Conservation (phyloP, 2,113 vertebrate genomes). For the Saccopteryx bilineata region DNA sequence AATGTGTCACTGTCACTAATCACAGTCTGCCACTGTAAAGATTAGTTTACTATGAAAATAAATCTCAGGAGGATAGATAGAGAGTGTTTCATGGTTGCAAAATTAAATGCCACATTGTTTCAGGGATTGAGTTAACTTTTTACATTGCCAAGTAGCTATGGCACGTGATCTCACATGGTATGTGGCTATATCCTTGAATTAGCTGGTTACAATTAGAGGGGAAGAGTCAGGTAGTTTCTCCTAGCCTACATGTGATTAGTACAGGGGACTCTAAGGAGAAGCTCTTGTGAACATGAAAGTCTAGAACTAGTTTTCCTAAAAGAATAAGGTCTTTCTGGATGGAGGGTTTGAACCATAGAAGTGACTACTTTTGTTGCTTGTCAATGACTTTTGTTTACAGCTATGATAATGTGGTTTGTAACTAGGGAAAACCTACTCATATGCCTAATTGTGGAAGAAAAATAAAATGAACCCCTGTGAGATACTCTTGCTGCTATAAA, state of each 20-base stretch:
- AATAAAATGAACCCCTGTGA: conserved; percentile 33
- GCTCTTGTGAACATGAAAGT: not conserved
- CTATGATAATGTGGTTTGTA: conserved; percentile 46
- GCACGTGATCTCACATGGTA: not conserved
- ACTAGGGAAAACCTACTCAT: not conserved
- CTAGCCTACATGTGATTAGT: not conserved
- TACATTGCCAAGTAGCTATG: not conserved
- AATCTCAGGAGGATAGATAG: conserved; percentile 65
- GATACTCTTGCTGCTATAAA: conserved; percentile 10
- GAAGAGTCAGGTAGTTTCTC: not conserved
- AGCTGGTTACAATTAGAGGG: not conserved
- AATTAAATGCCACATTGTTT: conserved; percentile 75
- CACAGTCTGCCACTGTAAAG: conserved; percentile 73
- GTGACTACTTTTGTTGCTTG: not conserved
- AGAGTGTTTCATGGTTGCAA: conserved; percentile 58
- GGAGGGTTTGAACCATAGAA: not conserved
- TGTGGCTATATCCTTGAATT: not conserved
- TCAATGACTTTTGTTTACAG: conserved; percentile 50
- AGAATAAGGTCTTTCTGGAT: not conserved
- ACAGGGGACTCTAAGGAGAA: not conserved
- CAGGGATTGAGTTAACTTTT: conserved; percentile 63
- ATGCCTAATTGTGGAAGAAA: not conserved
- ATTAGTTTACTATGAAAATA: conserved; percentile 76
- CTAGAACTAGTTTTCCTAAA: not conserved
- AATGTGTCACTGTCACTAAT: conserved; percentile 64